phyloP scores from a whole-genome alignment of 2,113 vertebrate species.

The Taxidea taxus region DNA sequence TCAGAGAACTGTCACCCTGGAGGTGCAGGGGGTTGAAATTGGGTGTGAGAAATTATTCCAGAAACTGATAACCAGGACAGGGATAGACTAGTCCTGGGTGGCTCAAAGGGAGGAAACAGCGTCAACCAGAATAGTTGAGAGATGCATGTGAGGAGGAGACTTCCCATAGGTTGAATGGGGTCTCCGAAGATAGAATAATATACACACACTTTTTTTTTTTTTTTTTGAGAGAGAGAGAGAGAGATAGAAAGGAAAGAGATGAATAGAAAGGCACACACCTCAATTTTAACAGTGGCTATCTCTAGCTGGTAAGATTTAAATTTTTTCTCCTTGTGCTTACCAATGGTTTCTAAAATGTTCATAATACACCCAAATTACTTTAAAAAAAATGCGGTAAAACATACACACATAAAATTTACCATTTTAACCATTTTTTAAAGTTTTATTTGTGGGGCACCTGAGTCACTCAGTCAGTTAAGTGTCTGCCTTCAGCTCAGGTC shows the following conservation, averaged over 20 bases:
- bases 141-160: not conserved
- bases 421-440: not conserved
- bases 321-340: not conserved
- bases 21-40: not conserved
- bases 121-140: not conserved
- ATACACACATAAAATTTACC: not conserved
- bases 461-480: not conserved
- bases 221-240: not conserved
- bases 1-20: not conserved
- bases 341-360: conserved; percentile 3
- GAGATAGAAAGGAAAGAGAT: not conserved
- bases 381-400: not conserved
- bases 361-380: not conserved
- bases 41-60: not conserved
- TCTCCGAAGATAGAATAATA: not conserved
- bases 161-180: not conserved
- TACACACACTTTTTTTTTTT: not conserved
- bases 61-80: not conserved
- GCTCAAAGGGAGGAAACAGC: not conserved
- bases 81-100: not conserved
- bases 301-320: not conserved
- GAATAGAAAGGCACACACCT: not conserved
- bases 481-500: not conserved
- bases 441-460: not conserved
- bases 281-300: not conserved